Base-by-base conservation (phyloP, 1,140 invertebrate species). In the Dreissena polymorpha region DNA sequence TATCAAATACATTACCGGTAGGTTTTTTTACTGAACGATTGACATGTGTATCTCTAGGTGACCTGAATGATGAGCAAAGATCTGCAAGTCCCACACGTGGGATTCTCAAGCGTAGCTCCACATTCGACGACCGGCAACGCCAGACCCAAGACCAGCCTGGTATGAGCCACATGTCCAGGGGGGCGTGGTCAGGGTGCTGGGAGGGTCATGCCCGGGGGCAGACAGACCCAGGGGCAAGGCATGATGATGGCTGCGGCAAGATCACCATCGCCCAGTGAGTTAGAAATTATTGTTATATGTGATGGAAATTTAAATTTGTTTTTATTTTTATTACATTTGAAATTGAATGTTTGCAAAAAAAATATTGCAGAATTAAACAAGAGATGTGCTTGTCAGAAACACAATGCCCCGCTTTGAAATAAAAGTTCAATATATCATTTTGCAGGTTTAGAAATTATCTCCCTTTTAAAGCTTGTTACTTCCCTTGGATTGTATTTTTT, bases 201-300 rank as follows among this genome's bases (percentile, higher is more conserved):
- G 74, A 72, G 88, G 81, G 51, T 85, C 51, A 51, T 83, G 51
- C 75, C 78, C 57, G 71, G 82, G 18, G 65, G 76, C 5, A 39
- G 82, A 21, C 77, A 78, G n/a, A 27, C 67, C 18, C 72, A 82
- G 49, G 55, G 21, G 0, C 78, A 69, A 27, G 70, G 69, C 25
- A 78, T 74, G 76, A 80, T 75, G 68, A 65, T 13, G 65, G 82
- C 78, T 69, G 81, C 72, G 60, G 81, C 51, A 25, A 76, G 81
- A 39, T 39, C 80, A 18, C 13, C 81, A 16, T 67, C 78, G 0
- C 77, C 51, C 29, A 25, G 78, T 81, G 64, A 72, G 78, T 51
- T 63, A 18, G 23, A 23, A 63, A 18, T 5, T n/a, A 63, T 2
- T 63, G 10, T 63, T n/a, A n/a, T 63, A n/a, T 18, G 2, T 3